Base-by-base conservation (phyloP, 2,113 vertebrate genomes). In the Clinocottus analis region DNA sequence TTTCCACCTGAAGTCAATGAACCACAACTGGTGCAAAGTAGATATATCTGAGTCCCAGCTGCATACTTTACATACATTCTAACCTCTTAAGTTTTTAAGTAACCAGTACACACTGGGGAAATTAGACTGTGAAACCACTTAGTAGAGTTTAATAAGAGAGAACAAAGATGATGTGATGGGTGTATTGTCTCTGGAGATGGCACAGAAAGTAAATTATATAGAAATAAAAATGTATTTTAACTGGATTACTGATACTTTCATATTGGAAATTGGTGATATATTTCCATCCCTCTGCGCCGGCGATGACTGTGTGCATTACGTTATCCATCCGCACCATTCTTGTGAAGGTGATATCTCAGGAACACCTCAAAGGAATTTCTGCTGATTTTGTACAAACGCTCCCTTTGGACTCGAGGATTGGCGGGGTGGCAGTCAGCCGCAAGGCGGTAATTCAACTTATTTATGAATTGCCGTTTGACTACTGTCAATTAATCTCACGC, bases 1-100 rank as follows among this genome's bases (percentile, higher is more conserved):
- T 72, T 55, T 82, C 12, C 69, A 62, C 14, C 53, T 75, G 33
- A n/a, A 85, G 43, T 49, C 70, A 84, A 77, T 82, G 70, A 85
- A 62, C 45, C 51, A 58, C 25, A 75, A 31, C 59, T 66, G 58
- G 39, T n/a, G 29, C 39, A 64, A 80, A 60, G 43, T 55, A 79
- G 64, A 75, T 64, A 59, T 23, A 21, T n/a, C 16, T 41, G 45
- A 25, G 66, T 73, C 63, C 70, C 82, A 72, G 21, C 11, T 86
- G 66, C 23, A 45, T n/a, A 47, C 29, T 16, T 13, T 21, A 62
- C 31, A 53, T 7, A 31, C 12, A 67, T 27, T 37, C 2, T 27
- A 25, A 61, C 29, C 79, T 33, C 37, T n/a, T 58, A 25, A 25
- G 8, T n/a, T 45, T 79, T 82, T 58, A 58, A 12, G 11, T 49